Percentiles rank a stretch among this genome's conserved stretches.
Evolutionary conservation across 2,797 vertebrate species (phyloP).

Genomic region (Harpagifer antarcticus): DNA sequence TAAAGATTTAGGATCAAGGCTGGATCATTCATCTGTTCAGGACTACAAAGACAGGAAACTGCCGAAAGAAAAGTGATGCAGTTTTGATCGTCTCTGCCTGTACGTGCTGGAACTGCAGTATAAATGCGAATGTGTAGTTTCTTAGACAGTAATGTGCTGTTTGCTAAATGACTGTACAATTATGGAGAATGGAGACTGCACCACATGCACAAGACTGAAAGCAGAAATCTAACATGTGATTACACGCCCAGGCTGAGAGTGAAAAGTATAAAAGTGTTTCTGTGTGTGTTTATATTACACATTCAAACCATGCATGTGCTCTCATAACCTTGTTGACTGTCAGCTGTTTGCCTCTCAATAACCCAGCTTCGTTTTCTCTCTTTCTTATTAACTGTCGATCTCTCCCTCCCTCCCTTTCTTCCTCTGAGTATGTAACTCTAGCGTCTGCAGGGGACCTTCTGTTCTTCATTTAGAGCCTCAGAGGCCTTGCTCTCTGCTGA

Average conservation of each 20-base stretch:
- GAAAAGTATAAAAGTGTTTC: conserved; percentile 37
- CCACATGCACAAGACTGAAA: conserved; percentile 69
- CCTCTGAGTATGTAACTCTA: conserved; percentile 27
- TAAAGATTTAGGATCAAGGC: conserved; percentile 34
- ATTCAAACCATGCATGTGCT: conserved; percentile 24
- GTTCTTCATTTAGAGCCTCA: conserved; percentile 61
- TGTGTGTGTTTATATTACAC: conserved; percentile 30
- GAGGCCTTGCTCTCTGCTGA: conserved; percentile 27
- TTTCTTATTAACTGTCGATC: conserved; percentile 11
- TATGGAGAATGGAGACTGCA: conserved; percentile 76
- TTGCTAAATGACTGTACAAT: conserved; percentile 84
- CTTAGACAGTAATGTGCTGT: conserved; percentile 78
- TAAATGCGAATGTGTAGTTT: conserved; percentile 68
- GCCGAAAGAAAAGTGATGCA: conserved; percentile 8
- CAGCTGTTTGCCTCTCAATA: conserved; percentile 13
- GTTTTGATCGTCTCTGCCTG: neutral
- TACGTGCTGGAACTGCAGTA: conserved; percentile 45
- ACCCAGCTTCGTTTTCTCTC: conserved; percentile 17
- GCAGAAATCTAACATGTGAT: conserved; percentile 79
- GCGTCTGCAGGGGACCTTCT: conserved; percentile 54
- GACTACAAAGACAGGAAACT: conserved; percentile 25
- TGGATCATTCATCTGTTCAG: conserved; percentile 31
- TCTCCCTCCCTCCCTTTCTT: neutral
- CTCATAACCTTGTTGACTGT: conserved; percentile 20
- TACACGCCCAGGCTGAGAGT: conserved; percentile 71